Percentiles rank a stretch among this genome's conserved stretches.
Conservation (phyloP, 2,888 invertebrate genomes). For the Eilema griseolum region DNA sequence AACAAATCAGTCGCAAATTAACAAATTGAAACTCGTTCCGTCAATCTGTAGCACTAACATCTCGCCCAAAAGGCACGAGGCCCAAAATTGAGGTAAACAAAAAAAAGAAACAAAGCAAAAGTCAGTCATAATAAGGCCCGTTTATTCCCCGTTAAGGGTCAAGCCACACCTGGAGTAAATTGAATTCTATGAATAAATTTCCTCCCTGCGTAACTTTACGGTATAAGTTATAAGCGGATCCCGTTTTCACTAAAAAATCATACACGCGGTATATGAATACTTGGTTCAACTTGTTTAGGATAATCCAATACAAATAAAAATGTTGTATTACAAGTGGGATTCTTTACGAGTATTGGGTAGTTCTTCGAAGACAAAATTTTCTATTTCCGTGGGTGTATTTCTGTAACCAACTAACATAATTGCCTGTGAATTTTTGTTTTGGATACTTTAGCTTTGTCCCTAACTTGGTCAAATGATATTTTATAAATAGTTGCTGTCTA, state of each 20-base stretch:
- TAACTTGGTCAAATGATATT: too few species aligned
- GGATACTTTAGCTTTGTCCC: too few species aligned
- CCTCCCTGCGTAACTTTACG: slow-evolving; percentile 53
- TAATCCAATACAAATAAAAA: too few species aligned
- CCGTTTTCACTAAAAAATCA: slow-evolving; percentile 28
- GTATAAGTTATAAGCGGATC: slow-evolving; percentile 45
- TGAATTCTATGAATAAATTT: slow-evolving; percentile 84
- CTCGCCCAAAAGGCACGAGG: slow-evolving; percentile 28
- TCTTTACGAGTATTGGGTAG: too few species aligned
- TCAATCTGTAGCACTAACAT: slow-evolving; percentile 31
- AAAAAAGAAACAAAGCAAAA: slow-evolving; percentile 71
- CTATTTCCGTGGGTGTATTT: too few species aligned
- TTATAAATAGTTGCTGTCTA: too few species aligned
- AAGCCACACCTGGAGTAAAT: slow-evolving; percentile 82
- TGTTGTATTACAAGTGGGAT: too few species aligned
- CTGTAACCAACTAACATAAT: too few species aligned
- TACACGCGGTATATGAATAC: background rate
- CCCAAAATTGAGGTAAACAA: slow-evolving; percentile 32
- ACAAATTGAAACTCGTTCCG: slow-evolving; percentile 43
- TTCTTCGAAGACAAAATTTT: too few species aligned
- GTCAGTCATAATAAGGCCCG: slow-evolving; percentile 75
- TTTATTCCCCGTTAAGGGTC: slow-evolving; percentile 82
- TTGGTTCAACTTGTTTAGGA: too few species aligned
- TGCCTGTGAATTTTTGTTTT: too few species aligned
- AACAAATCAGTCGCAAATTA: slow-evolving; percentile 20